A percentile compares a stretch with the other conserved stretches of the same genome.
Conservation (phyloP, 2,797 vertebrate species). For the Sardinella longiceps region DNA sequence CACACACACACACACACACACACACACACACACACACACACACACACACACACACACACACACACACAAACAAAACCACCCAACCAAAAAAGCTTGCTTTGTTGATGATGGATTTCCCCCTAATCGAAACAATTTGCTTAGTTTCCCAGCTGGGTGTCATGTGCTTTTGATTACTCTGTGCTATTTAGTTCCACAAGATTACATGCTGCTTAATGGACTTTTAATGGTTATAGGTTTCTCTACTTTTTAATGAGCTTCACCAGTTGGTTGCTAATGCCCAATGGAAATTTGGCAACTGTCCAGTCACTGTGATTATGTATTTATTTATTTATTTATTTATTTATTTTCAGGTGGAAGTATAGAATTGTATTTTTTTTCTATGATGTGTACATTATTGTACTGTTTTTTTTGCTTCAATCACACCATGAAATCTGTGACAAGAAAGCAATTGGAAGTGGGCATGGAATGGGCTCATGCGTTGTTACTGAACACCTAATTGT, state of each 20-base stretch:
- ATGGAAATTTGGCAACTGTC: conserved; percentile 92
- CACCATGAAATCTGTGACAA: conserved; percentile 80
- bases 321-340: conserved; percentile 67
- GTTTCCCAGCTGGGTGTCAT: conserved; percentile 99
- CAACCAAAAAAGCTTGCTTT: conserved; percentile 87
- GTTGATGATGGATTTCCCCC: conserved; percentile 94
- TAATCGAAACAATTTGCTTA: conserved; percentile 97
- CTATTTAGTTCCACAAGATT: conserved; percentile 99
- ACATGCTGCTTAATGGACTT: conserved; percentile 99
- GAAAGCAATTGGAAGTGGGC: conserved; percentile 67
- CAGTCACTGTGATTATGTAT: conserved; percentile 73
- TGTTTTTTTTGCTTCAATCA: conserved; percentile 58
- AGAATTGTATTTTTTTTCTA: conserved; percentile 78
- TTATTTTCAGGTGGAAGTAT: conserved; percentile 69
- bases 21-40: conserved; percentile 33
- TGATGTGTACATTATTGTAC: background rate
- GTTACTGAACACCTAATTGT: conserved; percentile 54
- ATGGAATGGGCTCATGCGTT: conserved; percentile 60
- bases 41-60: too few relatives aligned
- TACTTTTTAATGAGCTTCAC: conserved; percentile 97
- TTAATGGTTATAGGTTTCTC: conserved; percentile 99
- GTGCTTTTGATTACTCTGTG: conserved; percentile 99
- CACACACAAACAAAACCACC: conserved; percentile 57
- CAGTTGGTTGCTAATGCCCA: conserved; percentile 99
- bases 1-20: too few relatives aligned